A percentile compares a stretch with the other conserved stretches of the same genome.
Conservation (phyloP, 2,888 invertebrate species). For the Polyommatus iphigenia region DNA sequence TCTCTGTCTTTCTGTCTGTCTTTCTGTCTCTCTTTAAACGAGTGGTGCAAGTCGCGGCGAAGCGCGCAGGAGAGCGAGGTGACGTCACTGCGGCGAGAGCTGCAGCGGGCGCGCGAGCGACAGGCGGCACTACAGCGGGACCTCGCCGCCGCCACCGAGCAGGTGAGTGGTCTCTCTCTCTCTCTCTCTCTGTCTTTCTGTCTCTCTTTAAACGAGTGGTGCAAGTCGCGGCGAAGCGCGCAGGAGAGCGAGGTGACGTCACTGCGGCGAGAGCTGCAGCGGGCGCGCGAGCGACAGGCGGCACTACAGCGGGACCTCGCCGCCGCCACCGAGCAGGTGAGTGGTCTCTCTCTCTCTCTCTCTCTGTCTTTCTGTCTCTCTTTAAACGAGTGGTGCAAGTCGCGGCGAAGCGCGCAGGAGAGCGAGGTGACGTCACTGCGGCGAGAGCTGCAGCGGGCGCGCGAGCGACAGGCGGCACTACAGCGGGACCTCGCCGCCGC, state of each 20-base stretch:
- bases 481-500: too few species aligned
- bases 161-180: too few species aligned
- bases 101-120: conserved; percentile 56
- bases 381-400: too few species aligned
- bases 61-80: conserved; percentile 68
- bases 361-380: too few species aligned
- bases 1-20: too few species aligned
- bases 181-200: too few species aligned
- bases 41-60: conserved; percentile 80
- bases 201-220: too few species aligned
- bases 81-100: conserved; percentile 77
- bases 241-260: conserved; percentile 48
- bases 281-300: conserved; percentile 52
- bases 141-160: conserved; percentile 53
- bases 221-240: conserved; percentile 58
- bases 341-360: conserved; percentile 49
- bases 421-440: too few species aligned
- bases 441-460: too few species aligned
- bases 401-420: too few species aligned
- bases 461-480: too few species aligned
- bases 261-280: conserved; percentile 77
- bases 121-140: conserved; percentile 55
- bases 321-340: conserved; percentile 59
- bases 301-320: conserved; percentile 56
- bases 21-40: too few species aligned